These are phyloP conservation scores for Camelus bactrianus DNA, from an alignment of 2,113 vertebrate species.

Conservation along the genomic window DNA sequence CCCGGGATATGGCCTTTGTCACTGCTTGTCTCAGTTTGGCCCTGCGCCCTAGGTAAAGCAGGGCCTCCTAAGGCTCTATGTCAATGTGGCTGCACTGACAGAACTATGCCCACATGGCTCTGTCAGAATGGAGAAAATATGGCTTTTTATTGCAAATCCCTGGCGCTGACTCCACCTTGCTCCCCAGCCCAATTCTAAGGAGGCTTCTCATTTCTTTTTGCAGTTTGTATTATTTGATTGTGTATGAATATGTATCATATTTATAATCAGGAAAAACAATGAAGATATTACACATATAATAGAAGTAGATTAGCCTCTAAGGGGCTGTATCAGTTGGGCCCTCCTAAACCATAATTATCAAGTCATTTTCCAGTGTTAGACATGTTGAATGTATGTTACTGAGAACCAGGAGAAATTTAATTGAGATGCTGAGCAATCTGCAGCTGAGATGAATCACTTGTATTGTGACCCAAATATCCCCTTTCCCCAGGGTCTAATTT, in stretches of 20 bases:
- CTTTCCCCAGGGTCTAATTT: neutral
- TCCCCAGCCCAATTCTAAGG: neutral
- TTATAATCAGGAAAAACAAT: conserved; percentile 50
- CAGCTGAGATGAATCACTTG: conserved; percentile 13
- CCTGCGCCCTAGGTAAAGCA: neutral
- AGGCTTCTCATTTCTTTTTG: conserved; percentile 37
- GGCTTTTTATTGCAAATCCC: neutral
- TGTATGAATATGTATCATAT: neutral
- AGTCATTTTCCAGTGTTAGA: neutral
- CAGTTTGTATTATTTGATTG: conserved; percentile 6
- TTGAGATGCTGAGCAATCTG: neutral
- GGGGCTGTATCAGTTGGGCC: neutral
- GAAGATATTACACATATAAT: neutral
- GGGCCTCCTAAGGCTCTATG: neutral
- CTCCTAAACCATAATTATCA: neutral
- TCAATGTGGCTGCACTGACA: neutral
- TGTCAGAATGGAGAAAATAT: neutral
- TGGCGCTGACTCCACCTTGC: neutral
- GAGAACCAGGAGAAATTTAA: conserved; percentile 16
- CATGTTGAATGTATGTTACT: neutral
- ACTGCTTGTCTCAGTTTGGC: neutral
- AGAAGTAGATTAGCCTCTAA: conserved; percentile 49
- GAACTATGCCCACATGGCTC: neutral
- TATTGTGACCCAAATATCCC: neutral
- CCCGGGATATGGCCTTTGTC: neutral